Conservation (phyloP, 1,140 invertebrate species). For the Zaprionus inermis region DNA sequence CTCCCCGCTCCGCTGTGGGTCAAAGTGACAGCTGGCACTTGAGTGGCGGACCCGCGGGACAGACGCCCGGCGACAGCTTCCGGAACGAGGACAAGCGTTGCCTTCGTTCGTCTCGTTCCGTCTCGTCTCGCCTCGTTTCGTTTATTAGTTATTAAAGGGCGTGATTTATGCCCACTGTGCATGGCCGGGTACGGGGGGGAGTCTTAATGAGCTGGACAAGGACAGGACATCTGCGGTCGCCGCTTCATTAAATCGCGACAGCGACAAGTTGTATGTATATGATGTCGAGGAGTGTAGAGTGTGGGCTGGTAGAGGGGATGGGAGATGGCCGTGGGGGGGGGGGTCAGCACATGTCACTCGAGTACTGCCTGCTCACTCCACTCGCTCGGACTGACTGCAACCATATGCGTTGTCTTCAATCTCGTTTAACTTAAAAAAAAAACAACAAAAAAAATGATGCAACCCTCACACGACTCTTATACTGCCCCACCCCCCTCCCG, state of each 20-base stretch:
- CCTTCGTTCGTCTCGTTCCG: background rate
- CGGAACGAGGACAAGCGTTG: slow-evolving; percentile 24
- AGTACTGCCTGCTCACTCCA: background rate
- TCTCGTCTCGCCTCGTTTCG: slow-evolving; percentile 31
- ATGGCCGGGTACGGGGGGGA: background rate
- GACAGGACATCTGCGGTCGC: slow-evolving; percentile 42
- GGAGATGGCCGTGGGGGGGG: accelerated
- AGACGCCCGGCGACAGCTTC: background rate
- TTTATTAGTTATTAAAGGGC: slow-evolving; percentile 79
- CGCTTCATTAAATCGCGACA: slow-evolving; percentile 24
- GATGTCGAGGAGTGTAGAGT: background rate
- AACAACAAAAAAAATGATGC: slow-evolving; percentile 6
- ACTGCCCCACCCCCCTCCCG: background rate
- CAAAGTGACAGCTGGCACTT: slow-evolving; percentile 77
- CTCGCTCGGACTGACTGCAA: slow-evolving; percentile 21
- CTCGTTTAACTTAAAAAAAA: slow-evolving; percentile 16
- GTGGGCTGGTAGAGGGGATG: background rate
- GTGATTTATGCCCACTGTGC: slow-evolving; percentile 63
- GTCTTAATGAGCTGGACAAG: slow-evolving; percentile 57
- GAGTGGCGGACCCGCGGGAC: slow-evolving; percentile 42
- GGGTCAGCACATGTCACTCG: background rate
- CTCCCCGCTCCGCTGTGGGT: background rate
- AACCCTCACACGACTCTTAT: background rate
- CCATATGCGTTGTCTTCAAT: slow-evolving; percentile 33
- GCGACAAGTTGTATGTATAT: slow-evolving; percentile 31